Base-by-base conservation (phyloP, 2,113 vertebrate species). In the Microtus ochrogaster region DNA sequence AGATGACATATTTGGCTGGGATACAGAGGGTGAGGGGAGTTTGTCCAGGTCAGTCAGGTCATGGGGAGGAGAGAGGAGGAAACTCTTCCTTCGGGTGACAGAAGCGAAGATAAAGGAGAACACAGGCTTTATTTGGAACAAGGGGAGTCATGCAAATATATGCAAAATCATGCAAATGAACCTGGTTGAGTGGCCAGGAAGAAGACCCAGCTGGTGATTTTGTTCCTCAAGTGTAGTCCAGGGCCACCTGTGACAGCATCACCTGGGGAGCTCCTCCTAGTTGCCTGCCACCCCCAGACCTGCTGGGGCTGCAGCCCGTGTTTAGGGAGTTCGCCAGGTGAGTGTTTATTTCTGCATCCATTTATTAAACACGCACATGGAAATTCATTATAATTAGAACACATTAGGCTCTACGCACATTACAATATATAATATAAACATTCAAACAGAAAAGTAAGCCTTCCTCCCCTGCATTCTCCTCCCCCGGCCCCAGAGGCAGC, bases 131-230 rank as follows among this genome's bases (percentile, higher is more conserved):
- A 86, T 68, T 63, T 49, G 81, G 87, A 96, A 86, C 52, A 19
- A 81, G 63, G 68, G 92, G 3, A 16, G 22, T 26, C 90, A 97
- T 92, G 96, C 88, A 95, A 92, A 96, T 95, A 55, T 88, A 97
- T 97, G 94, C 87, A 97, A 96, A 97, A 22, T 72, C 24, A 95
- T 95, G 96, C 92, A 96, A 96, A 95, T 94, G n/a, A 94, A 79
- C 33, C 96, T 1, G 16, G 70, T 89, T 63, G 94, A 39, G 78
- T 91, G 92, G 89, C 84, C 55, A 72, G 92, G 77, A 96, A 92
- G 88, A 89, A 26, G 79, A 28, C 66, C 65, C 95, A 92, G 94
- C 89, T 95, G 94, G 93, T 58, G 93, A 89, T 92, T 92, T 82
- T 95, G 77, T 91, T 95, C 44, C 72, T 24, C 9, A 58, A 90